Evolutionary conservation across 2,797 vertebrate species (phyloP).

Genomic region (Mormyrops attenuatus): DNA sequence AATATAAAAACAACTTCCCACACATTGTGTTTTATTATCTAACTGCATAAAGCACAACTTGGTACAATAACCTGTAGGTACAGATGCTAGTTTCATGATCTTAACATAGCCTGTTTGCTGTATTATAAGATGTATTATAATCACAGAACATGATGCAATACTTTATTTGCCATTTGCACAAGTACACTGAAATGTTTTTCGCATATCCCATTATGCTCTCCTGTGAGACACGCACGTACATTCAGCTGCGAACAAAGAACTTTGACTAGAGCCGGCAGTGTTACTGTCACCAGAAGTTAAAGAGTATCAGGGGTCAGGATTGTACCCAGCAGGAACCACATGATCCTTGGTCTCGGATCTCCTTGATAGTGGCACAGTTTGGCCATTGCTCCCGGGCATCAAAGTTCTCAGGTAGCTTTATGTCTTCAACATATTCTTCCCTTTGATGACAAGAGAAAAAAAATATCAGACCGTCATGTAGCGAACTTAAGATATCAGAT

Average conservation of each 20-base stretch:
- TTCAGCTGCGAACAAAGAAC: neutral
- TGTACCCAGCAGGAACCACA: constrained; percentile 97
- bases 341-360: constrained; percentile 94
- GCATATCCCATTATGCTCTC: neutral
- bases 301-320: neutral
- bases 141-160: neutral
- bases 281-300: neutral
- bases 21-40: neutral
- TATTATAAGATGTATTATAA: neutral
- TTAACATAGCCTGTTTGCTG: neutral
- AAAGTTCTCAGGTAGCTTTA: constrained; percentile 72
- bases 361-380: constrained; percentile 83
- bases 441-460: constrained; percentile 45
- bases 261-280: neutral
- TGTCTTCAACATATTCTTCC: constrained; percentile 57
- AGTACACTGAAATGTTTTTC: neutral
- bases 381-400: constrained; percentile 84
- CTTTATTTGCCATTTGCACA: neutral
- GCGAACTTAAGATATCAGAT: neutral
- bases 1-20: neutral
- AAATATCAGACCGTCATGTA: neutral
- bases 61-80: neutral
- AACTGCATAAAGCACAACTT: neutral
- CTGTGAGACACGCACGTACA: neutral
- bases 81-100: neutral